Base-by-base conservation (phyloP, 1,140 invertebrate species). In the Drepana arcuata region DNA sequence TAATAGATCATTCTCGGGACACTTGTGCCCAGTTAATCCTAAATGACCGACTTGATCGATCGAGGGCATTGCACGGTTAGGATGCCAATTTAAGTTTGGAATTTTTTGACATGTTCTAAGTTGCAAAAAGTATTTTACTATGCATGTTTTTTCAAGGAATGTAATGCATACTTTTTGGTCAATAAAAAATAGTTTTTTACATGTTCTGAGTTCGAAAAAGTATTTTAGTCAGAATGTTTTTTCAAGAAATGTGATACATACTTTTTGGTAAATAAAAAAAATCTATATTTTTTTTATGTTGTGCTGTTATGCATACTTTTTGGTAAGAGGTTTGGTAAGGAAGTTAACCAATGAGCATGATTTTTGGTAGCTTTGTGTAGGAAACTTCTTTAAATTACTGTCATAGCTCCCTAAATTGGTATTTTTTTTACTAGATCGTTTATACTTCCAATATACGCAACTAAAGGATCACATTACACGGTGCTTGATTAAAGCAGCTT, bases 1-100 rank as follows among this genome's bases (percentile, higher is more conserved):
- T 73, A 72, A 73, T 73, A 49, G 65, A 72, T 77, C 72, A 77
- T 77, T 73, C 73, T 67, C 69, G 72, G 67, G 53, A 69, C 65
- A 77, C 65, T 77, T 67, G 65, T 62, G n/a, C n/a, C 54, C 48
- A 30, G 48, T 64, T 69, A 67, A 69, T 71, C 59, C 57, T 28
- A 36, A 49, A 51, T 60, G 59, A 52, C 53, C 48, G 41, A 29
- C 34, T 32, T 59, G 49, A 65, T 61, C 47, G 47, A 52, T 48
- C 37, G 42, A 25, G 34, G 35, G 37, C 45, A 48, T 47, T 48
- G 50, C 38, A 49, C 28, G 4, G 4, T 26, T n/a, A n/a, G n/a
- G n/a, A 26, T 26, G 24, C n/a, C 10, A 4, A 6, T 26, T 6
- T 6, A 26, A 26, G 6, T 4, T 26, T 2, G 24, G n/a, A n/a